Evolutionary conservation across 2,888 invertebrate genomes (phyloP), one percentile per base, ranked within the genome.

Genomic region (Rhopalosiphum nymphaeae): DNA sequence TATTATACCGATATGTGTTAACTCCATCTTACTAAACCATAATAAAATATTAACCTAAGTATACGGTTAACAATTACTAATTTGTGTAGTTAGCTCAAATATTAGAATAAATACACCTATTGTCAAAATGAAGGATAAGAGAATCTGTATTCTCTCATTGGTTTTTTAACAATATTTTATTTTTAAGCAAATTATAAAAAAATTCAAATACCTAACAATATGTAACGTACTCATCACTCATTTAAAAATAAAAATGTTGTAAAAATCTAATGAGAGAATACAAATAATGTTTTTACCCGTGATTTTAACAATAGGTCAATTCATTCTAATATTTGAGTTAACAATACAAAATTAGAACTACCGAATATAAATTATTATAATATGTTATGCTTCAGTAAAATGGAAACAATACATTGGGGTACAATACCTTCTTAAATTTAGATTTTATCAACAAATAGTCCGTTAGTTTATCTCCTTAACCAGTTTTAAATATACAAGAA

Each of bases 401-500:
- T 36, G 0, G 36, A 78, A 36, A 78, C 21, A 78, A 78, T 9
- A 78, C 3, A 78, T 21, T 1, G 21, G 1, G 9, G 9, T 78
- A 78, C 21, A 78, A 78, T 7, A 78, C 21, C 21, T 1, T 78
- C 21, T 78, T 21, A 25, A 11, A 25, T 78, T 78, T 36, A 25
- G 11, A 46, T 49, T 78, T 25, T 36, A 53, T 78, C 26, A 36
- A 53, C 26, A n/a, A 36, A 78, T 91, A 78, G 42, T 78, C 84
- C 56, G 85, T 85, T 91, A 91, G 85, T 91, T 56, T 46, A 44
- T 44, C 44, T 56, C n/a, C n/a, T 78, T 53, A 25, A 46, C 46
- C 56, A 61, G 53, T 91, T 67, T 85, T n/a, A 85, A 56, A n/a
- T 53, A 84, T 56, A 56, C 25, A 91, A 56, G 44, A 42, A 56